These are phyloP conservation scores for Caradrina kadenii DNA, from an alignment of 2,888 invertebrate genomes.

Conservation along the genomic window DNA sequence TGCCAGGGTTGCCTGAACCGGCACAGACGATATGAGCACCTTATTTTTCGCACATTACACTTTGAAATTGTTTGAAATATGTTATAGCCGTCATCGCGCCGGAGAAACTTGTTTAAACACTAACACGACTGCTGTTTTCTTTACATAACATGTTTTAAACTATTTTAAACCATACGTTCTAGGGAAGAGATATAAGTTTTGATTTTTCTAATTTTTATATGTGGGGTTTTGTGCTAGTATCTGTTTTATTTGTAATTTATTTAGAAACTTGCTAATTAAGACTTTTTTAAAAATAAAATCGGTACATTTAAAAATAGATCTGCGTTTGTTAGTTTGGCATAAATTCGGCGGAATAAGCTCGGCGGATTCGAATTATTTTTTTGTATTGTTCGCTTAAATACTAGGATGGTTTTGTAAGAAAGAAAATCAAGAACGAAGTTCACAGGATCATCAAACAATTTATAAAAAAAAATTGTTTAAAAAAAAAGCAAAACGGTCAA, in stretches of 20 bases:
- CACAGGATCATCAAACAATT: no score
- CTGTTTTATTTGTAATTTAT: not conserved
- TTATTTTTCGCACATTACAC: constrained; percentile 89
- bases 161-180: constrained; percentile 46
- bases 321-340: no score
- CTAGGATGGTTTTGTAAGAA: no score
- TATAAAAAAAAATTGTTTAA: no score
- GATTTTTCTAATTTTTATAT: not conserved
- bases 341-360: no score
- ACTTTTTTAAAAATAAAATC: no score
- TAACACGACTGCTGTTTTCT: constrained; percentile 62
- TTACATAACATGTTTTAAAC: constrained; percentile 54
- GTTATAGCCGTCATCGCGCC: constrained; percentile 78
- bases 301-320: no score
- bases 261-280: not conserved
- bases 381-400: no score
- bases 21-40: constrained; percentile 79
- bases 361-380: no score
- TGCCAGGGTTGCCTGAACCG: constrained; percentile 62
- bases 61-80: constrained; percentile 88
- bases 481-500: no score
- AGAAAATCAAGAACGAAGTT: no score
- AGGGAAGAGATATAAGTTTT: constrained; percentile 1
- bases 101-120: constrained; percentile 75
- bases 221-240: not conserved